Percentiles rank a stretch among this genome's conserved stretches.
These are phyloP conservation scores for Diglossa cyanea DNA, from an alignment of 2,797 vertebrate species.

Conservation along the genomic window DNA sequence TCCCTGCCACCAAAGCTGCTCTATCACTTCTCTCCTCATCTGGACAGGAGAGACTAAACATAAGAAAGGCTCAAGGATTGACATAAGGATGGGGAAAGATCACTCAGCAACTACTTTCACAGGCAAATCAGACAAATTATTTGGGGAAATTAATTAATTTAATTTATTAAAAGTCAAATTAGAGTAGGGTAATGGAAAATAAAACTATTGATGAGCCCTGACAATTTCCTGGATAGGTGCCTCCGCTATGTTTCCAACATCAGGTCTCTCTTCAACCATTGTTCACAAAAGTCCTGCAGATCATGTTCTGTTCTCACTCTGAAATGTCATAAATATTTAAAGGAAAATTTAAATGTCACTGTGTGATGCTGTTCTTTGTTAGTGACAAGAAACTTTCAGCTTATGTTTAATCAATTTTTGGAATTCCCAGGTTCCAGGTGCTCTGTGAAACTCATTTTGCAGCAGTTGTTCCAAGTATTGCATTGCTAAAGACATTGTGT, in stretches of 20 bases:
- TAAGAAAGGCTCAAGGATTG: not conserved
- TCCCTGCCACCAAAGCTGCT: not conserved
- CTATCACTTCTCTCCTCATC: not conserved
- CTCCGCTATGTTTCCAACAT: not conserved
- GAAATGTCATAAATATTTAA: not conserved
- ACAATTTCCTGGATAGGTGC: accelerated
- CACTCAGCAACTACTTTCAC: not conserved
- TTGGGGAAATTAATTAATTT: not conserved
- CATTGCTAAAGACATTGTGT: not conserved
- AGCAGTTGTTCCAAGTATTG: not conserved
- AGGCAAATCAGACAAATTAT: not conserved
- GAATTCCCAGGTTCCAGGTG: not conserved
- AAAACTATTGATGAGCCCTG: not conserved
- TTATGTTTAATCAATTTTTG: not conserved
- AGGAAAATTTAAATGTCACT: not conserved
- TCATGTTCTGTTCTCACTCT: not conserved
- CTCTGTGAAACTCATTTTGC: not conserved
- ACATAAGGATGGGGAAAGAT: not conserved
- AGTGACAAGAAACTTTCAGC: not conserved
- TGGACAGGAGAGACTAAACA: not conserved
- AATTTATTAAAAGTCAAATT: not conserved
- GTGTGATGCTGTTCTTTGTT: not conserved
- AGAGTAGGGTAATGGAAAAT: not conserved
- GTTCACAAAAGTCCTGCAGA: not conserved
- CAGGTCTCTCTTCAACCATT: not conserved